Evolutionary conservation across 64 coral and sea anemone species (phyloP).

Genomic region (Montipora capricornis): DNA sequence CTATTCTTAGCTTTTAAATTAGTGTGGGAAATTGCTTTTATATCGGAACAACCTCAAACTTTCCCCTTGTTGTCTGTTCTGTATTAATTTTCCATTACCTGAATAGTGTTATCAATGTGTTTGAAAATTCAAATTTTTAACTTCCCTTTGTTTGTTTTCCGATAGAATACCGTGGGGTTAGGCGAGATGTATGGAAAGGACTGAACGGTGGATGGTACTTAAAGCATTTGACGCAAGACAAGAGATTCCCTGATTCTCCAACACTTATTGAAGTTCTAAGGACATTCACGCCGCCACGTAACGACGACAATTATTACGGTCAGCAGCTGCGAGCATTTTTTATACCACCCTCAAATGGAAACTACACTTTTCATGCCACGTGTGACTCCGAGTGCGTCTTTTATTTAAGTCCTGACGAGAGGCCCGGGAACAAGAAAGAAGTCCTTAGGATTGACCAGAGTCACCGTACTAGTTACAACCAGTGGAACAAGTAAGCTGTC

Average conservation of each 20-base stretch:
- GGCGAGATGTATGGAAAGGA: conserved; percentile 16
- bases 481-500: conserved; percentile 75
- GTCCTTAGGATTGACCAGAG: conserved; percentile 71
- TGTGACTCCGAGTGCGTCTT: conserved; percentile 89
- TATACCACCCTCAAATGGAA: conserved; percentile 41
- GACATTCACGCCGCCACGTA: conserved; percentile 42
- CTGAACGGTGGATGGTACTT: conserved; percentile 71
- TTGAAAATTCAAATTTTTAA: neutral
- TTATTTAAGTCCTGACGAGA: conserved; percentile 71
- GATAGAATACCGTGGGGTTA: conserved; percentile 37
- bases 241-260: conserved; percentile 62
- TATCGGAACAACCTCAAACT: no score
- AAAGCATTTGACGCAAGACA: conserved; percentile 63
- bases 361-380: conserved; percentile 62
- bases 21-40: no score
- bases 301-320: conserved; percentile 58
- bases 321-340: conserved; percentile 76
- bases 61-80: no score
- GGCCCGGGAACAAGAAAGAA: conserved; percentile 53
- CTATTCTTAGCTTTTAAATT: no score
- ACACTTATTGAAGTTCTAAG: conserved; percentile 1
- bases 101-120: no score
- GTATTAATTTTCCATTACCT: no score
- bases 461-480: conserved; percentile 58
- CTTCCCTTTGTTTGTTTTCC: neutral